Evolutionary conservation across 2,888 invertebrate species (phyloP).

Genomic region (Ecliptopera silaceata): DNA sequence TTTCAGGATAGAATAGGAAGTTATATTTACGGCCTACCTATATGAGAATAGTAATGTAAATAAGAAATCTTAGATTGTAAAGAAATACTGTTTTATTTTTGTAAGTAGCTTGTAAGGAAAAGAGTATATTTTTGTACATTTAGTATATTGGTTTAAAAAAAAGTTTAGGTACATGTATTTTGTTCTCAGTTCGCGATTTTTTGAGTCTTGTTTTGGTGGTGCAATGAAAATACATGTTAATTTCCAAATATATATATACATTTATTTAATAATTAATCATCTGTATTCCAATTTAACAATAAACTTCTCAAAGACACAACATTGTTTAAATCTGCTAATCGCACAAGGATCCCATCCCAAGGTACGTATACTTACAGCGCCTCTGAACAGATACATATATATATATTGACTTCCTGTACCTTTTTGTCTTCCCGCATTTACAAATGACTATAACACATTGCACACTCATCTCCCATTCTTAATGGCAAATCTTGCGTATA

Average conservation of each 20-base stretch:
- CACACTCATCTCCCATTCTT: conserved; percentile 16
- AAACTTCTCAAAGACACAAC: conserved; percentile 83
- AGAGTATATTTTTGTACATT: conserved; percentile 23
- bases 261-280: conserved; percentile 82
- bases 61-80: conserved; percentile 4
- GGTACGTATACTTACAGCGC: conserved; percentile 44
- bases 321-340: conserved; percentile 76
- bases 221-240: conserved; percentile 57
- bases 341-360: conserved; percentile 70
- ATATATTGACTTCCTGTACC: neutral
- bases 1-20: too few relatives aligned
- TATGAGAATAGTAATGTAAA: neutral
- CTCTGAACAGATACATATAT: neutral
- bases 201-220: neutral
- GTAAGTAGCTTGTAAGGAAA: conserved; percentile 24
- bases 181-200: neutral
- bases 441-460: conserved; percentile 37
- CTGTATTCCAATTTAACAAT: conserved; percentile 83
- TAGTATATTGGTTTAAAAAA: neutral
- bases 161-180: neutral
- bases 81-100: conserved; percentile 19
- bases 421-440: conserved; percentile 29
- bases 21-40: too few relatives aligned
- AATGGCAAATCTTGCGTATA: conserved; percentile 2
- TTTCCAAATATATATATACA: conserved; percentile 83